Conservation (phyloP, 2,797 vertebrate genomes). For the Danio jaintianensis region DNA sequence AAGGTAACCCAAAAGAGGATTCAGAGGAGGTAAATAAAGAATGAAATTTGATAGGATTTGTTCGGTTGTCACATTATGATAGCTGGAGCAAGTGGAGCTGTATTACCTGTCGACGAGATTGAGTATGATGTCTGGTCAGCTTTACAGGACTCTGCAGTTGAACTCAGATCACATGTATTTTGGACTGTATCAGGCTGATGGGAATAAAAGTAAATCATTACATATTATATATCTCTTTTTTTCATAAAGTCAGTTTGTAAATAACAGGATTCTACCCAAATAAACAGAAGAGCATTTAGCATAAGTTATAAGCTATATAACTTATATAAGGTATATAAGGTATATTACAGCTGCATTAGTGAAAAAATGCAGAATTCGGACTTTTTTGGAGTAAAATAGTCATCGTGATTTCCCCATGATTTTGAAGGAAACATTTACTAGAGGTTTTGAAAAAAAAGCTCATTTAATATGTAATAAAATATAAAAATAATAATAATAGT, state of each 20-base stretch:
- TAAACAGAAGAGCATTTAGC: background rate
- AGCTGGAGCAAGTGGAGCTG: slow-evolving; percentile 20
- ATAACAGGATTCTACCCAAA: slow-evolving; percentile 1
- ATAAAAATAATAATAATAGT: too few relatives aligned
- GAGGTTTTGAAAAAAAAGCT: too few relatives aligned
- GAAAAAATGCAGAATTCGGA: too few relatives aligned
- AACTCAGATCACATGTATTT: slow-evolving; percentile 44
- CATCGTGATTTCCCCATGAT: too few relatives aligned
- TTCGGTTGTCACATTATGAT: slow-evolving; percentile 2
- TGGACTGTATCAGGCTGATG: slow-evolving; percentile 28
- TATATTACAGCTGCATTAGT: background rate
- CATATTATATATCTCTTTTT: background rate
- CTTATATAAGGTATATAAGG: too few relatives aligned
- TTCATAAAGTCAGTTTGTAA: background rate
- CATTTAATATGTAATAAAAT: too few relatives aligned
- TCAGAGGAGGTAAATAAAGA: slow-evolving; percentile 21
- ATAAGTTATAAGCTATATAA: background rate
- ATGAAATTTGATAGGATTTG: slow-evolving; percentile 30
- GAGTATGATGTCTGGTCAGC: slow-evolving; percentile 66
- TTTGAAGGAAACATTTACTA: too few relatives aligned
- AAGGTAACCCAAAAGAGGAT: slow-evolving; percentile 31
- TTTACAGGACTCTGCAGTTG: slow-evolving; percentile 38
- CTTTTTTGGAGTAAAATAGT: too few relatives aligned
- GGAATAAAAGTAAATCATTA: slow-evolving; percentile 9
- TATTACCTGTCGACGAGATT: slow-evolving; percentile 75